Base-by-base conservation (phyloP, 1,140 invertebrate genomes). In the Scylla paramamosain region DNA sequence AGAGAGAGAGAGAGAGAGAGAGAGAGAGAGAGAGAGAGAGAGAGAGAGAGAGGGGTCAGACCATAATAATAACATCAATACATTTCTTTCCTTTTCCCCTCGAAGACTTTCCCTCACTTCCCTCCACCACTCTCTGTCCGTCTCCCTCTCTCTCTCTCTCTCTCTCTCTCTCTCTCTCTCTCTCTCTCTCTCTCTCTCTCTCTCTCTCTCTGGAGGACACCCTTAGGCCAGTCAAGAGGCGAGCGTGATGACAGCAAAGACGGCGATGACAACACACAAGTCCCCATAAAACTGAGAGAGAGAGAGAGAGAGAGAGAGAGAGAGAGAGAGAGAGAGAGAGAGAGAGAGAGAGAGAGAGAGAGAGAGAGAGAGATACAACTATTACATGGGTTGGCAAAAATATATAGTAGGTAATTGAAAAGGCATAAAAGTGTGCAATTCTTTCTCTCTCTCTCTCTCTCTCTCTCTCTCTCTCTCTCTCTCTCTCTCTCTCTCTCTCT, bases 81-180 rank as follows among this genome's bases (percentile, higher is more conserved):
- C 20, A 25, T 32, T 32, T 20, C 45, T 91, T 20, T 14, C 48
- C 0, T 28, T 29, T 32, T 67, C 28, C 59, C 59, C 29, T 28
- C 31, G 0, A 59, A 29, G 31, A 67, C 31, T 20, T 45, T 91
- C 28, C 8, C 25, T 29, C 48, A 25, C 45, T 32, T 52, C 28
- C 28, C 32, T 91, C 46, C 29, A n/a, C 4, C 45, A 3, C 45
- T 29, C 48, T 52, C 14, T 92, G 52, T 92, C 91, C 67, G 48
- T 91, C 90, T 91, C 90, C 28, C 90, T 91, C 90, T 91, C 90
- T 91, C 90, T 91, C 90, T 91, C 90, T 91, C 90, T 82, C 91
- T 82, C 91, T 82, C 59, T 92, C 91, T 92, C 91, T 92, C 91
- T 92, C 91, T 92, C 91, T 92, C 91, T 92, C 91, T 92, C 91